Base-by-base conservation (phyloP, 2,113 vertebrate genomes). In the Cyprinodon variegatus region DNA sequence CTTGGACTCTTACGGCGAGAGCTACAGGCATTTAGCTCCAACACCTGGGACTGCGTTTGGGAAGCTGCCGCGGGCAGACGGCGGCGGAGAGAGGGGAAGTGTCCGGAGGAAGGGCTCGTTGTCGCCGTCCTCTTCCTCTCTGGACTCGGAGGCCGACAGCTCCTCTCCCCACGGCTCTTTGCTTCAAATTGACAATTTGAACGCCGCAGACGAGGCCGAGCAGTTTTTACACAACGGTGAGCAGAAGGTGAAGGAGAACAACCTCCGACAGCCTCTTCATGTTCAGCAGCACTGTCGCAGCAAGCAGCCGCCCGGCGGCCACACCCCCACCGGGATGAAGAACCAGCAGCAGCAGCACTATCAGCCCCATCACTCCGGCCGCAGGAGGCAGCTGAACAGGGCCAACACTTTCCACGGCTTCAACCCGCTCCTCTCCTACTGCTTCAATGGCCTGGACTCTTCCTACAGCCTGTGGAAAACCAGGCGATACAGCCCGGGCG, bases 381-480 rank as follows among this genome's bases (percentile, higher is more conserved):
- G 96, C 38, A 96, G 97, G 96, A 97, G 96, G 95, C 95, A 95
- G 11, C 95, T 98, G 82, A 97, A 96, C 91, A 95, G 97, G 81
- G 96, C 97, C 77, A 98, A 97, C 94, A 97, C 96, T 14, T 97
- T 91, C 69, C 91, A 97, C 89, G 96, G 96, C 62, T 94, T 97
- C 92, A 96, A 97, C 91, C 96, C 96, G 83, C 82, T 96, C 84
- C 95, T 96, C 41, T 94, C 94, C 0, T 93, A 89, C 90, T 84
- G 78, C 81, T 83, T 83, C 75, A 91, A 77, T 41, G 93, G 86
- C 17, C 93, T 61, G 5, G 89, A 95, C 81, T 95, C 95, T 0
- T 95, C 95, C 0, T 96, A 95, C 59, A 97, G 96, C 46, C 95
- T 97, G 45, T 99, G 97, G 98, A 98, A 96, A 86, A 96, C 85